Evolutionary conservation across 2,888 invertebrate genomes (phyloP).

Genomic region (Torymus auratus): DNA sequence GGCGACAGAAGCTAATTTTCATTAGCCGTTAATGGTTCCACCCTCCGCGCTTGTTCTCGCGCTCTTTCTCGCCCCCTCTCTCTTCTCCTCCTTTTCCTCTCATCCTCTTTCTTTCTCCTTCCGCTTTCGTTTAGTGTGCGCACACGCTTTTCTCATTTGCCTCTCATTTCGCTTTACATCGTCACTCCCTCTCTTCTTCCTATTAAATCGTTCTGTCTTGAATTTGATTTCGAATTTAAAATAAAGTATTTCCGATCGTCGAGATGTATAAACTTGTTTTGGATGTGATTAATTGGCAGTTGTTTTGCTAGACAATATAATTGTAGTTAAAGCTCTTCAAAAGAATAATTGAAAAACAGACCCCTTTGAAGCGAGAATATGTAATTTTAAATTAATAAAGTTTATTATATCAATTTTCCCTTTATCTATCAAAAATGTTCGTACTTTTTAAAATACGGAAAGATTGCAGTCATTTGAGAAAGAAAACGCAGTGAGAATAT

Average conservation of each 20-base stretch:
- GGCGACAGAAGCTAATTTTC: constrained; percentile 76
- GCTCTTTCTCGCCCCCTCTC: constrained; percentile 51
- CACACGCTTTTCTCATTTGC: constrained; percentile 53
- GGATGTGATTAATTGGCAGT: too few relatives aligned
- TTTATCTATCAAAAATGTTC: background rate
- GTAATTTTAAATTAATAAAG: too few relatives aligned
- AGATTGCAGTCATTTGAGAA: constrained; percentile 49
- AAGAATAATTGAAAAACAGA: too few relatives aligned
- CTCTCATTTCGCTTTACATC: constrained; percentile 29
- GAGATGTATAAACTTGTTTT: too few relatives aligned
- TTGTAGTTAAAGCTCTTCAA: too few relatives aligned
- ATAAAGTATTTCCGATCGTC: background rate
- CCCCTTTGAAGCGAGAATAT: too few relatives aligned
- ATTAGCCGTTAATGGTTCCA: constrained; percentile 75
- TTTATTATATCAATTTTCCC: too few relatives aligned
- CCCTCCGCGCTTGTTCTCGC: constrained; percentile 54
- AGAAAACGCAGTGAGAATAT: constrained; percentile 53
- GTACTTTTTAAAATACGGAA: background rate
- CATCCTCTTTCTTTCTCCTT: constrained; percentile 54
- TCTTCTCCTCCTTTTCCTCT: constrained; percentile 50
- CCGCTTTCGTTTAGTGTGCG: constrained; percentile 55
- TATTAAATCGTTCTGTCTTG: too few relatives aligned
- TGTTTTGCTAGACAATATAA: too few relatives aligned
- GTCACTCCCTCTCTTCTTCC: background rate
- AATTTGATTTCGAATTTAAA: background rate